Conservation (phyloP, 2,797 vertebrate species). For the Alauda arvensis region DNA sequence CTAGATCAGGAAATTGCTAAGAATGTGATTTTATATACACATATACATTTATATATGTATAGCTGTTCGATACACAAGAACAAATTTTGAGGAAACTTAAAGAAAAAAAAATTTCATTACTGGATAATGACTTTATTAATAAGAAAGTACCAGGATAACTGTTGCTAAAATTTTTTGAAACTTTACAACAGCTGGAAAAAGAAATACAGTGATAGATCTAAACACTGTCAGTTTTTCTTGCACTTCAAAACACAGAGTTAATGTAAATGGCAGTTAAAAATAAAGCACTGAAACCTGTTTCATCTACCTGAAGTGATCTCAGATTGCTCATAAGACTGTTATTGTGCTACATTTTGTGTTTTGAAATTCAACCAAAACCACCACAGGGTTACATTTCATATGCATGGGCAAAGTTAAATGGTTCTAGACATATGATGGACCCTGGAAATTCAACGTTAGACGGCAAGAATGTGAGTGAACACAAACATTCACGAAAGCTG, state of each 20-base stretch:
- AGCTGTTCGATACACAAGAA: not conserved
- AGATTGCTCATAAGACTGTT: not conserved
- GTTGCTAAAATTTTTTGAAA: not conserved
- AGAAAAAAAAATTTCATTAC: not conserved
- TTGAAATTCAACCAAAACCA: constrained; percentile 65
- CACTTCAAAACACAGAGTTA: constrained; percentile 1
- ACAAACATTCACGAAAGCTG: constrained; percentile 44
- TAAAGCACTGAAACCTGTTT: not conserved
- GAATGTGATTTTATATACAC: not conserved
- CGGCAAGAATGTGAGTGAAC: constrained; percentile 51
- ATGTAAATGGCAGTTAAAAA: constrained; percentile 7
- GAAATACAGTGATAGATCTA: not conserved
- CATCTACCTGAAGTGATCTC: constrained; percentile 47
- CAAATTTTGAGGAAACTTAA: not conserved
- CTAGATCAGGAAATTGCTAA: not conserved
- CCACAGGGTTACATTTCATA: constrained; percentile 48
- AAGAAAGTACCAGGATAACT: not conserved
- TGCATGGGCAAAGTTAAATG: constrained; percentile 40
- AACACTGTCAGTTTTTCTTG: not conserved
- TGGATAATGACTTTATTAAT: not conserved
- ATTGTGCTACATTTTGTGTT: constrained; percentile 23
- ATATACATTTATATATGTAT: not conserved
- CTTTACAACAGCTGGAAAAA: not conserved
- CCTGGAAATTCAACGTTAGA: constrained; percentile 53
- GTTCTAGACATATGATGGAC: constrained; percentile 46